Percentiles rank a stretch among this genome's conserved stretches.
Evolutionary conservation across 1,140 invertebrate species (phyloP).

Genomic region (Arctopsyche grandis): DNA sequence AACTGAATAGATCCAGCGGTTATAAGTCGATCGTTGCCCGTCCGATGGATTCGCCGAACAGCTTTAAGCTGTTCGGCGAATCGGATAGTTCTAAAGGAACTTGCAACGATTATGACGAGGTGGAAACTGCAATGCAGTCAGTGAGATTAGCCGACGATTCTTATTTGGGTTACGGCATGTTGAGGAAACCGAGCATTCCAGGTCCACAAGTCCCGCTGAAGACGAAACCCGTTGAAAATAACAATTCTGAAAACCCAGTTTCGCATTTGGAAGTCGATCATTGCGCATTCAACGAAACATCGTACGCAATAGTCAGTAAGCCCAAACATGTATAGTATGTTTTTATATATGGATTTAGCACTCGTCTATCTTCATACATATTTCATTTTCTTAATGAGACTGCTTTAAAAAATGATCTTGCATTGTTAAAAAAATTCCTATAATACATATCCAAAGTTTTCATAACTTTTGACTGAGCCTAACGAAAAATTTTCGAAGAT

Average conservation of each 20-base stretch:
- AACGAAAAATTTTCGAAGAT: background rate
- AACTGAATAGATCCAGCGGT: slow-evolving; percentile 71
- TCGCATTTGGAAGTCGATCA: slow-evolving; percentile 68
- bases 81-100: slow-evolving; percentile 61
- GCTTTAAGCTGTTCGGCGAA: no score
- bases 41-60: slow-evolving; percentile 60
- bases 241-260: slow-evolving; percentile 60
- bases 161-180: slow-evolving; percentile 80
- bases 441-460: background rate
- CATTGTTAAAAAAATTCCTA: slow-evolving; percentile 15
- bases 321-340: slow-evolving; percentile 76
- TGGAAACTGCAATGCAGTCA: slow-evolving; percentile 70
- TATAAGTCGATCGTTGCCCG: slow-evolving; percentile 74
- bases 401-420: slow-evolving; percentile 12
- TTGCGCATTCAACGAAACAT: slow-evolving; percentile 77
- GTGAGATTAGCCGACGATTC: slow-evolving; percentile 79
- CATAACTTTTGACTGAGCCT: background rate
- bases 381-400: slow-evolving; percentile 17
- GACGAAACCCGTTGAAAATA: slow-evolving; percentile 56
- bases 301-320: slow-evolving; percentile 84
- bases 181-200: slow-evolving; percentile 72
- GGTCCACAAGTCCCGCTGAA: slow-evolving; percentile 63
- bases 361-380: slow-evolving; percentile 2
- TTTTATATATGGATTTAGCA: slow-evolving; percentile 8
- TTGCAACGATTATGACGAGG: slow-evolving; percentile 76